A percentile compares a stretch with the other conserved stretches of the same genome.
Conservation (phyloP, 2,888 invertebrate species). For the Protophormia terraenovae region DNA sequence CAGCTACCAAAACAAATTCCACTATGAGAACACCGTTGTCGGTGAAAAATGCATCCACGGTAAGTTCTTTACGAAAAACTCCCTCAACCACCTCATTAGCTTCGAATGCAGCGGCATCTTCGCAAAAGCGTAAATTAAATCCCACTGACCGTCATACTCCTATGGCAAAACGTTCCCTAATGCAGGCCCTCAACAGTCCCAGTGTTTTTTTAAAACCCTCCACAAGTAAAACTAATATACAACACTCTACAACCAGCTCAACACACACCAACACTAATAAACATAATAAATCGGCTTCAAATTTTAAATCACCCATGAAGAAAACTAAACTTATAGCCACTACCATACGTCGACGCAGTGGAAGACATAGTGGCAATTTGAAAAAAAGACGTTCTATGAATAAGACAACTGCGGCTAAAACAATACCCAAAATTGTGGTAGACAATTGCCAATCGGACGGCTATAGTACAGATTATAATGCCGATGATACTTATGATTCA, state of each 20-base stretch:
- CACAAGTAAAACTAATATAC: slow-evolving; percentile 21
- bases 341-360: slow-evolving; percentile 74
- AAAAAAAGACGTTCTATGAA: slow-evolving; percentile 71
- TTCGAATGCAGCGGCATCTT: slow-evolving; percentile 66
- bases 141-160: slow-evolving; percentile 68
- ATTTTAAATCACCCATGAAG: slow-evolving; percentile 72
- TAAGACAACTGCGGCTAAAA: slow-evolving; percentile 12
- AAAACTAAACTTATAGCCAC: slow-evolving; percentile 74
- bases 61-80: slow-evolving; percentile 73
- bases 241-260: background rate
- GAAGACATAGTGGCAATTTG: slow-evolving; percentile 71
- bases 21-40: slow-evolving; percentile 74
- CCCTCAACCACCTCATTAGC: slow-evolving; percentile 71
- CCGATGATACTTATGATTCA: slow-evolving; percentile 71
- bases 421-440: slow-evolving; percentile 60
- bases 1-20: slow-evolving; percentile 38
- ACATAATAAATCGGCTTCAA: slow-evolving; percentile 55
- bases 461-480: slow-evolving; percentile 53
- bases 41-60: slow-evolving; percentile 67
- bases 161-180: slow-evolving; percentile 77
- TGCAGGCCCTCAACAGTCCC: slow-evolving; percentile 73
- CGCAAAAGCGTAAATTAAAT: slow-evolving; percentile 74
- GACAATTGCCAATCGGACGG: slow-evolving; percentile 38
- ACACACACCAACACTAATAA: background rate
- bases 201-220: slow-evolving; percentile 69